Evolutionary conservation across 2,797 vertebrate genomes (phyloP), one percentile per base, ranked within the genome.

Genomic region (Gymnothorax javanicus): DNA sequence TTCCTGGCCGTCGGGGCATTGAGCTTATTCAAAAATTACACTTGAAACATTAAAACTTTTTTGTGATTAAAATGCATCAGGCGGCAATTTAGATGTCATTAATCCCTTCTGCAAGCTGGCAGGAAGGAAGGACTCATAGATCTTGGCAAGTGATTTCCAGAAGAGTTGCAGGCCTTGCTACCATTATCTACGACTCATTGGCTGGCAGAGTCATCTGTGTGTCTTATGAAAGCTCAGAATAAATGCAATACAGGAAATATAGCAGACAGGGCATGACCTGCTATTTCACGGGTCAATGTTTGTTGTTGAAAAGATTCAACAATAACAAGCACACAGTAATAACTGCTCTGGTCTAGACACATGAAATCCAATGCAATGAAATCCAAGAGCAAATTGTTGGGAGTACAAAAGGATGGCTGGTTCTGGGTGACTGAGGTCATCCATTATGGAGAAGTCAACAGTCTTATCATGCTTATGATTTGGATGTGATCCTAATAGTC

Each of bases 21-120:
- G 33, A 43, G 2, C 33, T 43, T 43, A 43, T 43, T 43, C 33
- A 43, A 43, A 43, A 43, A 43, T 43, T 43, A 43, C 33, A 43
- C 33, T 43, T 43, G 13, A 59, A 69, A 69, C n/a, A 69, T 9
- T 82, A 62, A 50, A 83, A 82, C 59, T 64, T 87, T 84, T 59
- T 62, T 88, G 82, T 90, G 83, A 81, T 90, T 91, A 87, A 87
- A 58, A 77, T 87, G 86, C 88, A 86, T 90, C 90, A 90, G 87
- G 79, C 84, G 85, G 89, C 88, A 88, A 86, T 91, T 88, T 56
- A 67, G 79, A 88, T 84, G 59, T 85, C 89, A 86, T 89, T 90
- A 90, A 91, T 92, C 88, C 81, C 25, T 85, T 82, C 33, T 64
- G 75, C 88, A 82, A 90, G 84, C 64, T 87, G 86, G 81, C 73